These are phyloP conservation scores for Agapornis canus DNA, from an alignment of 2,797 vertebrate genomes.

Conservation along the genomic window DNA sequence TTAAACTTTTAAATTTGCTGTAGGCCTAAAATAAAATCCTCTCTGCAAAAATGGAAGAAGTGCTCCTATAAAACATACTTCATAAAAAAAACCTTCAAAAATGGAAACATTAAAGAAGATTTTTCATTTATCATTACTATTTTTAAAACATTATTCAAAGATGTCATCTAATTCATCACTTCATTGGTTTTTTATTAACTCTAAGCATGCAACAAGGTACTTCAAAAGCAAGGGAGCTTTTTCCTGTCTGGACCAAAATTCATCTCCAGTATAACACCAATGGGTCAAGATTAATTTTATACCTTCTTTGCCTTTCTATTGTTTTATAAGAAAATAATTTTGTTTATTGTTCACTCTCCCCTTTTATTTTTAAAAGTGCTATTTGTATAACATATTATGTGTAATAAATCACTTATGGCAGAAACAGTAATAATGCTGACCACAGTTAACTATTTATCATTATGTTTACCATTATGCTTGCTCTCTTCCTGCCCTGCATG, in stretches of 20 bases:
- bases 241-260: neutral
- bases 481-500: neutral
- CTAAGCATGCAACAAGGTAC: neutral
- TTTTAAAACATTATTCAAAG: neutral
- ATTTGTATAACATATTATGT: neutral
- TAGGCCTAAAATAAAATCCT: neutral
- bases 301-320: neutral
- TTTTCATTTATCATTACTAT: neutral
- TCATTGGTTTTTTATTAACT: neutral
- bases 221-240: neutral
- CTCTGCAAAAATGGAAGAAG: neutral
- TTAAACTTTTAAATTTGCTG: neutral
- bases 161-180: neutral
- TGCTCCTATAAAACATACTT: neutral
- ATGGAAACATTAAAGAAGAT: neutral
- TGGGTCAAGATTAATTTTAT: neutral
- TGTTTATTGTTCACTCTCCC: neutral
- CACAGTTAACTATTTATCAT: neutral
- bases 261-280: neutral
- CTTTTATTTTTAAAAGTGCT: neutral
- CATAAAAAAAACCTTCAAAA: neutral
- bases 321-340: neutral
- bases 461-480: neutral
- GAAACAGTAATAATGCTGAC: slow-evolving; percentile 14
- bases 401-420: neutral